Evolutionary conservation across 2,797 vertebrate genomes (phyloP), one percentile per base, ranked within the genome.

Genomic region (Neomorphus geoffroyi): DNA sequence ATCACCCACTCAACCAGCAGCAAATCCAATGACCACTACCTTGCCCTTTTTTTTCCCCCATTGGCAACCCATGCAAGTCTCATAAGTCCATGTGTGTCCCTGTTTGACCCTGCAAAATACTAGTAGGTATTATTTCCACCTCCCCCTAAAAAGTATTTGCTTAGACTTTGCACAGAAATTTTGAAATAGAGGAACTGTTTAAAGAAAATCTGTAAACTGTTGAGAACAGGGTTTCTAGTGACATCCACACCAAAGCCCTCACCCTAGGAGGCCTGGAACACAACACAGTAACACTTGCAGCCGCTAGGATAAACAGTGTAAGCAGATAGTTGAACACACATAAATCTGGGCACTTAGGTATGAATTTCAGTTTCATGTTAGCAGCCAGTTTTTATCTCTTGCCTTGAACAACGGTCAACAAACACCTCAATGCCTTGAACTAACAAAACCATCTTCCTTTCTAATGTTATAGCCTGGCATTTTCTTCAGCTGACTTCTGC

Each of bases 371-470:
- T 67, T 22, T 85, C 4, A 5, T 65, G 27, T 66, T 43, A 88
- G 74, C 32, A 91, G 90, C 86, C 56, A 88, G 48, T 37, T 90
- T 92, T 92, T 84, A 51, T 82, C 43, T 88, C 77, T 85, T 72
- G n/a, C 67, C 62, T 70, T 69, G 66, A 94, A 50, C 48, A 74
- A 45, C 14, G 71, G 80, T 51, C 91, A 94, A 41, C 32, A 78
- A 90, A 84, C 67, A 87, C 45, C 67, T 94, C 73, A 74, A 57
- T 0, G 7, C 14, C 73, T n/a, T 74, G 72, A 72, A 74, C 43
- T 73, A 85, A 80, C 27, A 87, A 89, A 88, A 90, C 46, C 9
- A 48, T 78, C 43, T 93, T 95, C 60, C 54, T 91, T 73, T 66
- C 77, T 46, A 73, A 66, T 8, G 17, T 32, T 70, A 67, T 9